phyloP scores from a whole-genome alignment of 2,888 invertebrate genomes.

The Tethea ocularis region DNA sequence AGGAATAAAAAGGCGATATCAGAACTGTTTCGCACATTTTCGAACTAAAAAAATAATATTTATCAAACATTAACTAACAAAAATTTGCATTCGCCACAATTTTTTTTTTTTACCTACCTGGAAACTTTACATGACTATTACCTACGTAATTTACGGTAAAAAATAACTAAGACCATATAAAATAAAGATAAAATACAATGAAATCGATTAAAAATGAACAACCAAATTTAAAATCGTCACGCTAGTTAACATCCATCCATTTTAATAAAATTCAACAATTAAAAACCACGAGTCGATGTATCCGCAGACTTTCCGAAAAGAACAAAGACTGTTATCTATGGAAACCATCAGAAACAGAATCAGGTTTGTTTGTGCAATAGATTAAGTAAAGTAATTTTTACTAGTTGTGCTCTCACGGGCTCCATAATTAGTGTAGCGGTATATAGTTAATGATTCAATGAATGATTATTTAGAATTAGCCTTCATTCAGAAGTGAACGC shows the following conservation, averaged over 20 bases:
- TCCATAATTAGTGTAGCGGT: constrained; percentile 58
- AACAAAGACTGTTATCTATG: constrained; percentile 15
- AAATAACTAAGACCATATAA: too few species aligned
- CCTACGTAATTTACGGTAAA: too few species aligned
- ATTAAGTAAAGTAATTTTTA: constrained; percentile 53
- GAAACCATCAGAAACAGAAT: constrained; percentile 18
- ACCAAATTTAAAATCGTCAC: background rate
- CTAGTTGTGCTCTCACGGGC: constrained; percentile 60
- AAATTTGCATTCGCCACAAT: too few species aligned
- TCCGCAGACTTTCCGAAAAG: constrained; percentile 6
- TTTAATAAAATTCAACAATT: constrained; percentile 7
- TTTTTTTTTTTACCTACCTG: too few species aligned
- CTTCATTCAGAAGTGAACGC: constrained; percentile 7
- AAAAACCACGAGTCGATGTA: constrained; percentile 2
- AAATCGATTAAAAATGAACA: background rate
- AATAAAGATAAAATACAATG: too few species aligned
- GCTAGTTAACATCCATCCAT: background rate
- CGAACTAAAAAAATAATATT: too few species aligned
- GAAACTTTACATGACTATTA: too few species aligned
- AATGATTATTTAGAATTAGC: constrained; percentile 46
- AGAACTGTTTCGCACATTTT: too few species aligned
- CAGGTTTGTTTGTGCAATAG: constrained; percentile 57
- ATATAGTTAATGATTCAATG: constrained; percentile 58
- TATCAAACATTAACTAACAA: too few species aligned
- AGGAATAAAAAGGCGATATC: too few species aligned